Evolutionary conservation across 2,113 vertebrate species (phyloP).

Genomic region (Cyphomyrus discorhynchus): DNA sequence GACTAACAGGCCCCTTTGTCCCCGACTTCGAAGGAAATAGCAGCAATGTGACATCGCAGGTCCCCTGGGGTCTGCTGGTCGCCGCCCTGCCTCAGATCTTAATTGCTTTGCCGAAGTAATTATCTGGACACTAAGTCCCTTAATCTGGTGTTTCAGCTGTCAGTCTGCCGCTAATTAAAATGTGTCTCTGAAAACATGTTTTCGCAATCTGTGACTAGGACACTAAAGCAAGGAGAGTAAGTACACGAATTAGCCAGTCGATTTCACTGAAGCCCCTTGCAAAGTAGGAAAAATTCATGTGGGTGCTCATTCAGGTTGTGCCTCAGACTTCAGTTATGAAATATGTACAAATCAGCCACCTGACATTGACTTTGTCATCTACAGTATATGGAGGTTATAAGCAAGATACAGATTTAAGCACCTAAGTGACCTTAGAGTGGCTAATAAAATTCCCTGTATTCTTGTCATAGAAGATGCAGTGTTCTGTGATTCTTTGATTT

Average conservation of each 20-base stretch:
- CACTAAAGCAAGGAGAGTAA: neutral
- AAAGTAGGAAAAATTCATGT: neutral
- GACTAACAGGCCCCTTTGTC: neutral
- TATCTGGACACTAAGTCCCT: conserved; percentile 1
- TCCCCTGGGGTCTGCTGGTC: neutral
- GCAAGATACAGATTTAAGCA: neutral
- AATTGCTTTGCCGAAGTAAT: conserved; percentile 8
- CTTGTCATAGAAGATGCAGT: neutral
- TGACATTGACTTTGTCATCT: neutral
- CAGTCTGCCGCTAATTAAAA: neutral
- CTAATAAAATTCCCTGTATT: neutral
- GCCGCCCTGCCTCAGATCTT: neutral
- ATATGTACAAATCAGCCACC: neutral
- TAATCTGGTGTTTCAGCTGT: neutral
- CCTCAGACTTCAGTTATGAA: neutral
- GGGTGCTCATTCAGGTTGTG: neutral
- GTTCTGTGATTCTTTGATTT: neutral
- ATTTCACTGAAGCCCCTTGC: neutral
- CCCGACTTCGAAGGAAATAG: neutral
- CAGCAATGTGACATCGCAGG: neutral
- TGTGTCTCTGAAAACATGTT: neutral
- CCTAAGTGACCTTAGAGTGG: neutral
- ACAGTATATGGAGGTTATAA: neutral
- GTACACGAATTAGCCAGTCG: neutral
- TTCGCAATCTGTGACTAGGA: neutral